Base-by-base conservation (phyloP, 2,888 invertebrate genomes). In the Pandemis heparana region DNA sequence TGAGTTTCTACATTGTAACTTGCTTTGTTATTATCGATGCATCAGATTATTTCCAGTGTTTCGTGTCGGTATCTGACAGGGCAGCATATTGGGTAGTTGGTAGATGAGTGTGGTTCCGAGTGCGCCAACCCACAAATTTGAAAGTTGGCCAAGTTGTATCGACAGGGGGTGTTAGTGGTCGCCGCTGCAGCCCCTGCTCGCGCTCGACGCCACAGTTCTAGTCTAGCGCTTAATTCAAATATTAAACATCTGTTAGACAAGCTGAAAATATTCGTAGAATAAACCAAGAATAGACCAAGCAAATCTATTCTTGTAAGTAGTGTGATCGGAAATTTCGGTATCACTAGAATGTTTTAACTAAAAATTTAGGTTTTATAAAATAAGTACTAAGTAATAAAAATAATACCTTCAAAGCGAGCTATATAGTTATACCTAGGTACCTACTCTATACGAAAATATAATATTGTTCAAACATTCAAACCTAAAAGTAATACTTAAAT, bases 51-150 rank as follows among this genome's bases (percentile, higher is more conserved):
- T 53, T 53, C 18, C 16, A 18, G 53, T 56, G 12, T 65, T 65
- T 48, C 46, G 12, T 65, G 10, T 38, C 39, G 63, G 56, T 68
- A 63, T n/a, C 59, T 48, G 63, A 67, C 56, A 48, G 23, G 18
- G 68, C 77, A 79, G 78, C 77, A 81, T 80, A 79, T 79, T 81
- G 78, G 77, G 67, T 76, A 75, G 65, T 51, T 38, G 65, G 71
- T 75, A 62, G 59, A 71, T 68, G 74, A 69, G 68, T 39, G 64
- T 46, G 81, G 81, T 76, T 82, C 81, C 82, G 84, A 86, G 87
- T 88, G 89, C 81, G 92, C 92, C 92, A 92, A 92, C 89, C 91
- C 92, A 87, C 92, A 92, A 87, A 89, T 90, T 92, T 92, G 92
- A 92, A 88, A 90, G 87, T 90, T 90, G 84, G 91, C 92, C 92